A percentile compares a stretch with the other conserved stretches of the same genome.
phyloP scores from a whole-genome alignment of 2,797 vertebrate species.

The Pangasius sanitwongsei region DNA sequence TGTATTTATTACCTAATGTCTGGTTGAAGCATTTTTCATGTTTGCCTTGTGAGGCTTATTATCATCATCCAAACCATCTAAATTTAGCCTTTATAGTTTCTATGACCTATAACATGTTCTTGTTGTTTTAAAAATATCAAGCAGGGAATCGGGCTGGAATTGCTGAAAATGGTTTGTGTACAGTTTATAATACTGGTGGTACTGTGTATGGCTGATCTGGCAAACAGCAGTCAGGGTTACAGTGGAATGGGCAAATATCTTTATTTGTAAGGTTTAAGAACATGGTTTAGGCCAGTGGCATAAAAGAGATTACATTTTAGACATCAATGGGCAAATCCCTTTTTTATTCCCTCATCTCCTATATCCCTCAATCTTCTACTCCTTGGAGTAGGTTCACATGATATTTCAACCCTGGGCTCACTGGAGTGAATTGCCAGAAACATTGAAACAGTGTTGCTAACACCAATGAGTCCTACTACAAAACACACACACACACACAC shows the following conservation, averaged over 20 bases:
- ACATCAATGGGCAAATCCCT: conserved; percentile 47
- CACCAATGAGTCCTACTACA: conserved; percentile 23
- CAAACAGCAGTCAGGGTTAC: conserved; percentile 39
- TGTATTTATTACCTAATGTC: too few relatives aligned
- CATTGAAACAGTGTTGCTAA: conserved; percentile 26
- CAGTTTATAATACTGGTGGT: not conserved
- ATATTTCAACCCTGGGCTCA: conserved; percentile 45
- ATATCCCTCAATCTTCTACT: conserved; percentile 48
- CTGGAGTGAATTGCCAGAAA: conserved; percentile 37
- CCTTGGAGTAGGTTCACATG: conserved; percentile 45
- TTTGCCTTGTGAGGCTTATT: not conserved
- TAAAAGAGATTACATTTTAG: conserved; percentile 50
- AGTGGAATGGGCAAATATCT: conserved; percentile 43
- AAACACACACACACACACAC: not conserved
- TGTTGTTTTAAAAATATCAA: too few relatives aligned
- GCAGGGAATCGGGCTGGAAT: not conserved
- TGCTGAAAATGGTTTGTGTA: not conserved
- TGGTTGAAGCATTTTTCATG: too few relatives aligned
- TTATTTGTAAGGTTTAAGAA: conserved; percentile 28
- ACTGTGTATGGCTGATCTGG: conserved; percentile 27
- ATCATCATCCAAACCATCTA: not conserved
- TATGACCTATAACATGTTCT: not conserved
- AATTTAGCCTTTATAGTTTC: not conserved
- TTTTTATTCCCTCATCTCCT: conserved; percentile 24
- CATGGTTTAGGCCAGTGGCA: conserved; percentile 32